Conservation (phyloP, 2,888 invertebrate species). For the Philereme vetulata region DNA sequence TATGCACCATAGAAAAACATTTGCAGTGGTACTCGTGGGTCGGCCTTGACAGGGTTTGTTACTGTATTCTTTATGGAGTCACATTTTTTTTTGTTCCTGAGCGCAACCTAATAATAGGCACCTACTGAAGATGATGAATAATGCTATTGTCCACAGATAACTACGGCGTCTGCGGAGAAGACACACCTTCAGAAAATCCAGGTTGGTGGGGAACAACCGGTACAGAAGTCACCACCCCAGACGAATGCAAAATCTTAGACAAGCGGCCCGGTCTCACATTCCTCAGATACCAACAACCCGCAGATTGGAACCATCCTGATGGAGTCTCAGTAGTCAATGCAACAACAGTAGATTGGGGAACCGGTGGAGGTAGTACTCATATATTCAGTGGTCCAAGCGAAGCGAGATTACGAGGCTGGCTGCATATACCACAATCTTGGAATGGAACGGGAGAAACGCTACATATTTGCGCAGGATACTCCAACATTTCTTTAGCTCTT, state of each 20-base stretch:
- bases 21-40: too few relatives aligned
- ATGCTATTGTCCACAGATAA: conserved; percentile 78
- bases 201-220: conserved; percentile 97
- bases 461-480: conserved; percentile 91
- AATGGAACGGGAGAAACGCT: conserved; percentile 86
- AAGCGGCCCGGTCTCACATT: conserved; percentile 95
- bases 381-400: conserved; percentile 89
- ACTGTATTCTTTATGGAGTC: too few relatives aligned
- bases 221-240: conserved; percentile 88
- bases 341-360: conserved; percentile 91
- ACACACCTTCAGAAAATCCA: conserved; percentile 90
- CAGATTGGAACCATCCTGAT: conserved; percentile 94
- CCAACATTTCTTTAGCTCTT: conserved; percentile 87
- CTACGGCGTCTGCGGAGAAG: conserved; percentile 93
- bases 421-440: conserved; percentile 91
- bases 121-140: background rate
- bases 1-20: background rate
- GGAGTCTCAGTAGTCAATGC: conserved; percentile 93
- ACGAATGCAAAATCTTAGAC: conserved; percentile 91
- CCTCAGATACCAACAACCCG: conserved; percentile 93
- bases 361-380: conserved; percentile 87
- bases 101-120: too few relatives aligned
- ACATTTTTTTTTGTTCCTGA: too few relatives aligned
- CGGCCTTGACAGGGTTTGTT: background rate
- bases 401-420: conserved; percentile 91